Conservation (phyloP, 2,113 vertebrate genomes). For the Sarotherodon lohbergeri region DNA sequence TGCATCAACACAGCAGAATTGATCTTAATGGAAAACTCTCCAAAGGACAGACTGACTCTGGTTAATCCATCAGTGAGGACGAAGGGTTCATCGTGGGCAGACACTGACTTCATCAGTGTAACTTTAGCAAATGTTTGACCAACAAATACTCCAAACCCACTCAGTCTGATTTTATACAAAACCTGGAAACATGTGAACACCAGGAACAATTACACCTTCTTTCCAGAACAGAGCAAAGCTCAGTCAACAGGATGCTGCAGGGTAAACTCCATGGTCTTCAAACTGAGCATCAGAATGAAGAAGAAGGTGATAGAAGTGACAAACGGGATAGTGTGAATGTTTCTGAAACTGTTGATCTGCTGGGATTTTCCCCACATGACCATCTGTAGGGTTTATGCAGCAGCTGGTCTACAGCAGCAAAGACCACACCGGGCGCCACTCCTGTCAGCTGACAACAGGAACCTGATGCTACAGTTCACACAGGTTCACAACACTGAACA, state of each 20-base stretch:
- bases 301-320: not conserved
- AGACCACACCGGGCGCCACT: not conserved
- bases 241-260: not conserved
- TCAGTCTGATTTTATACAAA: fast-evolving
- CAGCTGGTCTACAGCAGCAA: not conserved
- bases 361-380: not conserved
- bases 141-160: not conserved
- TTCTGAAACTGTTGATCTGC: not conserved
- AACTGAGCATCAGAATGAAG: not conserved
- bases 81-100: not conserved
- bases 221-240: not conserved
- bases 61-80: not conserved
- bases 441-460: fast-evolving
- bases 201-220: not conserved
- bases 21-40: not conserved
- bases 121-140: not conserved
- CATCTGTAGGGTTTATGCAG: fast-evolving
- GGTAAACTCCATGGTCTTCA: not conserved
- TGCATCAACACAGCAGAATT: not conserved
- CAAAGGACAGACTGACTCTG: not conserved
- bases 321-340: fast-evolving
- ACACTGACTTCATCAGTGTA: not conserved
- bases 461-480: fast-evolving
- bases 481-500: not conserved
- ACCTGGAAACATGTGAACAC: not conserved